Evolutionary conservation across 2,888 invertebrate species (phyloP).

Genomic region (Villa cingulata): DNA sequence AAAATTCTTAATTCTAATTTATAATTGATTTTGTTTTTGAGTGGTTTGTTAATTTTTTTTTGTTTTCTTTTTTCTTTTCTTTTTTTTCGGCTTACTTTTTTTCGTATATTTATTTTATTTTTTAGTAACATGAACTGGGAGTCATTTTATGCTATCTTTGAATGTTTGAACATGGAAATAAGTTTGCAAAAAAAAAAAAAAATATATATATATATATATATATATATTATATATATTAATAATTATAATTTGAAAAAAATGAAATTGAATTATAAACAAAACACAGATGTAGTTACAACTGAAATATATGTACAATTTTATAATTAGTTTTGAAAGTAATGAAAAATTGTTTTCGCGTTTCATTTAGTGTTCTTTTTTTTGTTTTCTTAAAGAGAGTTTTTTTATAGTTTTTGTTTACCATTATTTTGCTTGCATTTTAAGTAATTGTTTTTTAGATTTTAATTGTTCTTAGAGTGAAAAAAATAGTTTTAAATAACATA

Average conservation of each 20-base stretch:
- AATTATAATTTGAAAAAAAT: too few relatives aligned
- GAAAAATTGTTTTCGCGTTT: too few relatives aligned
- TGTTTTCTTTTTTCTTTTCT: conserved; percentile 10
- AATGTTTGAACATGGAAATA: not conserved
- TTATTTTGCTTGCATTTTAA: not conserved
- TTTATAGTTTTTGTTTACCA: too few relatives aligned
- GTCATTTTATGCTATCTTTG: conserved; percentile 7
- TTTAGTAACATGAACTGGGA: conserved; percentile 16
- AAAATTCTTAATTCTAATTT: too few relatives aligned
- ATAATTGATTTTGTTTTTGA: not conserved
- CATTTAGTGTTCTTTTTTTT: too few relatives aligned
- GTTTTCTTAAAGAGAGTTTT: too few relatives aligned
- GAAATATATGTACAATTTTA: too few relatives aligned
- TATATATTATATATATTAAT: too few relatives aligned
- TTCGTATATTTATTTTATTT: conserved; percentile 6
- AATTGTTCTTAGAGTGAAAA: not conserved
- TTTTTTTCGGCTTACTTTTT: not conserved
- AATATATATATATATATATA: not conserved
- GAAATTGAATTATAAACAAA: too few relatives aligned
- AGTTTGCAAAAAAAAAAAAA: not conserved
- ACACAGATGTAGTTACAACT: too few relatives aligned
- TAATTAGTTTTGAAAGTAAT: too few relatives aligned
- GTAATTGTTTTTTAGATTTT: not conserved
- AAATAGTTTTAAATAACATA: too few relatives aligned
- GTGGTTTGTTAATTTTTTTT: conserved; percentile 10